These are phyloP conservation scores for Chaetophractus vellerosus DNA, from an alignment of 2,797 vertebrate genomes.

Conservation along the genomic window DNA sequence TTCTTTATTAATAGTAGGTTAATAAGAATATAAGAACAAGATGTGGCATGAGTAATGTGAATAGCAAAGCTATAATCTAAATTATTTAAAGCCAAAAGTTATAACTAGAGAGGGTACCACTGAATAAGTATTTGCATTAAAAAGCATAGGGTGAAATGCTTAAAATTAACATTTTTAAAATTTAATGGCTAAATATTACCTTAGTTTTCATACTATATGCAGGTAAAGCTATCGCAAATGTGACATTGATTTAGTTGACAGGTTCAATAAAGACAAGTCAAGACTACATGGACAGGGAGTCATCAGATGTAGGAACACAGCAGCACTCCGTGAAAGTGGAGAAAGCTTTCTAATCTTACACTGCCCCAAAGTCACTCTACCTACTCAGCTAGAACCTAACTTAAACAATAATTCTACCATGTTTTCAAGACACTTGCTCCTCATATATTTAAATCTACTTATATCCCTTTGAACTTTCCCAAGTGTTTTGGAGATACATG, in stretches of 20 bases:
- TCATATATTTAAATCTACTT: background rate
- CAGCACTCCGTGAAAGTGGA: too few relatives aligned
- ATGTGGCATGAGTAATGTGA: constrained; percentile 21
- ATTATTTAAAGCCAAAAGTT: constrained; percentile 38
- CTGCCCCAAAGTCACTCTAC: background rate
- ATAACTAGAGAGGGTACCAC: background rate
- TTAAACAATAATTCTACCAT: background rate
- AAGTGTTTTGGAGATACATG: background rate
- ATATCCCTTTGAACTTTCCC: background rate
- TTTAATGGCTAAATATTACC: background rate
- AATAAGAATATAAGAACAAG: background rate
- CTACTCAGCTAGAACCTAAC: background rate
- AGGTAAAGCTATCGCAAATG: background rate
- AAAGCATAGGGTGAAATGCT: background rate
- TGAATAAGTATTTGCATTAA: constrained; percentile 6
- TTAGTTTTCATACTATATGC: background rate
- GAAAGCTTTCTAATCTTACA: background rate
- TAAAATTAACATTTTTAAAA: background rate
- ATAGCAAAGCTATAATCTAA: background rate
- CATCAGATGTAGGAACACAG: background rate
- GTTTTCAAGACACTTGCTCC: background rate
- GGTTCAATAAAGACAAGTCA: background rate
- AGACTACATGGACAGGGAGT: background rate
- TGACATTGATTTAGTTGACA: background rate
- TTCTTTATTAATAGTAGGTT: background rate